Evolutionary conservation across 2,888 invertebrate species (phyloP).

Genomic region (Lottia scabra): DNA sequence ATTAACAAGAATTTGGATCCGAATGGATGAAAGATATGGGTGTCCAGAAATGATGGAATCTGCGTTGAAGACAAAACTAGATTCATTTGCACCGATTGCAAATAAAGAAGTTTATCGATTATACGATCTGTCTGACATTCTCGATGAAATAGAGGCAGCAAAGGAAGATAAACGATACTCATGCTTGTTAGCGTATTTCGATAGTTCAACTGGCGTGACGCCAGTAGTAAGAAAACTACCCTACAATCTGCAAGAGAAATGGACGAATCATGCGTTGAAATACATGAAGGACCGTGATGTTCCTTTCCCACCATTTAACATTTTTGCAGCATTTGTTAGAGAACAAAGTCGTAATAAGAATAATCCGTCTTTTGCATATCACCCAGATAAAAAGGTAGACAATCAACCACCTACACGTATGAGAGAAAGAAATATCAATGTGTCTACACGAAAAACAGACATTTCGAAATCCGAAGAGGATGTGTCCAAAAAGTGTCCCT

Average conservation of each 20-base stretch:
- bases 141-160: conserved; percentile 28
- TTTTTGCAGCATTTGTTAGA: conserved; percentile 30
- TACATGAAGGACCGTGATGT: conserved; percentile 29
- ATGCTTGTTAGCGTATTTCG: conserved; percentile 27
- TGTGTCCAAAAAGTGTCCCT: neutral
- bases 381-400: neutral
- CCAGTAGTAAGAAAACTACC: conserved; percentile 36
- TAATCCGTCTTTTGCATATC: conserved; percentile 28
- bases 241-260: conserved; percentile 30
- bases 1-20: conserved; percentile 9
- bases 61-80: conserved; percentile 24
- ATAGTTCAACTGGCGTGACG: conserved; percentile 29
- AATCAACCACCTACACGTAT: neutral
- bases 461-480: neutral
- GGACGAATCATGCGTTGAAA: conserved; percentile 25
- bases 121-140: conserved; percentile 29
- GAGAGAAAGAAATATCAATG: neutral
- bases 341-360: conserved; percentile 25
- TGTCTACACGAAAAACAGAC: neutral
- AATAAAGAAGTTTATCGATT: conserved; percentile 25
- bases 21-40: conserved; percentile 32
- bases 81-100: conserved; percentile 27
- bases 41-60: conserved; percentile 27
- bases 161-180: conserved; percentile 26
- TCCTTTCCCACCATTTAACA: conserved; percentile 32